Evolutionary conservation across 2,888 invertebrate species (phyloP).

Genomic region (Drosophila nr. perissopoda): DNA sequence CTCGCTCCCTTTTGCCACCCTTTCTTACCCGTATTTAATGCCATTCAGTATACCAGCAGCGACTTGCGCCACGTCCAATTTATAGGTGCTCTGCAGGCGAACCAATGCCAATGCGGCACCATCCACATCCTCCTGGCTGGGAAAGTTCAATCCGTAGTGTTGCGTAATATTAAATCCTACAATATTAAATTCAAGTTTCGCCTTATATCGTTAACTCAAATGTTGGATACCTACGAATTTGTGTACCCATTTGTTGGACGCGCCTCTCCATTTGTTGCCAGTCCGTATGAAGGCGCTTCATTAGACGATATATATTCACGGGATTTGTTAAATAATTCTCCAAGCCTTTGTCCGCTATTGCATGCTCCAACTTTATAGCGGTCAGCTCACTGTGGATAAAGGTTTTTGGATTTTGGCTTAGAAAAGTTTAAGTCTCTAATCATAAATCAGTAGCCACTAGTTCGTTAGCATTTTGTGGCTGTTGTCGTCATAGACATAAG

Average conservation of each 20-base stretch:
- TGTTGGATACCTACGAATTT: conserved; percentile 78
- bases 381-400: conserved; percentile 85
- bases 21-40: conserved; percentile 89
- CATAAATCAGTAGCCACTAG: conserved; percentile 57
- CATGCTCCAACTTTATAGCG: conserved; percentile 90
- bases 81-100: conserved; percentile 96
- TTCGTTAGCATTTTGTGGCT: conserved; percentile 54
- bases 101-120: conserved; percentile 97
- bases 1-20: background rate
- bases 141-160: conserved; percentile 89
- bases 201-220: background rate
- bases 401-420: conserved; percentile 27
- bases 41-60: conserved; percentile 94
- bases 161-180: conserved; percentile 89
- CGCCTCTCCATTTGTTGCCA: conserved; percentile 92
- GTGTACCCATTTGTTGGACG: conserved; percentile 88
- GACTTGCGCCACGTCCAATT: conserved; percentile 93
- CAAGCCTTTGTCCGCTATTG: conserved; percentile 90
- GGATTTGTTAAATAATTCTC: conserved; percentile 95
- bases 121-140: conserved; percentile 95
- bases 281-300: conserved; percentile 96
- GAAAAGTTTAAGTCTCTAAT: conserved; percentile 53
- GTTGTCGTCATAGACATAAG: conserved; percentile 56
- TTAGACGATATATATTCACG: conserved; percentile 96
- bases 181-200: conserved; percentile 10